Conservation (phyloP, 2,113 vertebrate species). For the Peucedramus taeniatus region DNA sequence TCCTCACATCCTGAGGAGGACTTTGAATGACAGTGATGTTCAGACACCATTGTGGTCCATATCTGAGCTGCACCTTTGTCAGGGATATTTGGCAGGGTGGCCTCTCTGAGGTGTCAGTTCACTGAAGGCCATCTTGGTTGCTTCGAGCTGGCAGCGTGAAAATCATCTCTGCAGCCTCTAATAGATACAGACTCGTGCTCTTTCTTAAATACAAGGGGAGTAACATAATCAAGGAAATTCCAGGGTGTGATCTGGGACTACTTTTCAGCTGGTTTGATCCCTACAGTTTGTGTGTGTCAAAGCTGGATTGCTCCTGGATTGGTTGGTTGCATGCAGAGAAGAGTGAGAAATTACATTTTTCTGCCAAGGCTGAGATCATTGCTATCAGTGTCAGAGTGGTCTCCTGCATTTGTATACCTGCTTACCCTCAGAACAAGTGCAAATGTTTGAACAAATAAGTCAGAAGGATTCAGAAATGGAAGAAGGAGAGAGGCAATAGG, state of each 20-base stretch:
- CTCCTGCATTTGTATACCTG: neutral
- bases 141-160: neutral
- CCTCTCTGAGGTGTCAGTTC: neutral
- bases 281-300: neutral
- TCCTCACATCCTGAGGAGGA: neutral
- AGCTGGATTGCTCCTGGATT: neutral
- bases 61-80: neutral
- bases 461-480: neutral
- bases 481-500: neutral
- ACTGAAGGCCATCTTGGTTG: neutral
- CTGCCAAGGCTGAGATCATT: neutral
- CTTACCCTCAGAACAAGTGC: neutral
- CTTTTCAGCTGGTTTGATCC: neutral
- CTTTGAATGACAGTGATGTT: neutral
- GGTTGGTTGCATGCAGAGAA: neutral
- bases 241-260: neutral
- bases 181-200: rapidly evolving
- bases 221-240: neutral
- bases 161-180: neutral
- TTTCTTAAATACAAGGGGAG: neutral
- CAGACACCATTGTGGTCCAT: neutral
- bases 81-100: neutral
- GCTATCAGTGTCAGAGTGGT: rapidly evolving
- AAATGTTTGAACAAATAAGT: neutral
- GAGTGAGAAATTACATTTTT: neutral